Percentiles rank a stretch among this genome's conserved stretches.
phyloP scores from a whole-genome alignment of 2,888 invertebrate species.

The Drosophila mettleri region DNA sequence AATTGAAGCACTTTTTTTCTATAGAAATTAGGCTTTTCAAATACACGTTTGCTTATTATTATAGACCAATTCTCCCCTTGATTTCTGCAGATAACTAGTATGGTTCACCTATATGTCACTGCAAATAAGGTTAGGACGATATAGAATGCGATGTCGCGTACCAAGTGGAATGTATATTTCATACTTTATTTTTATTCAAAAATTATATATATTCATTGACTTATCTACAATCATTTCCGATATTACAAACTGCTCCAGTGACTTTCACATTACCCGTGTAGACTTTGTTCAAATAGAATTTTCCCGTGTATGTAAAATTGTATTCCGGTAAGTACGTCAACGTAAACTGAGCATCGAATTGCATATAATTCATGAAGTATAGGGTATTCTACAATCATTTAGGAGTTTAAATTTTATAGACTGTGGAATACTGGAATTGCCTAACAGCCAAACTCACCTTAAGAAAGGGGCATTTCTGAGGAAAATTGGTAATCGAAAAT shows the following conservation, averaged over 20 bases:
- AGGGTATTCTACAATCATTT: slow-evolving; percentile 1
- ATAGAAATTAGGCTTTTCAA: too few species aligned
- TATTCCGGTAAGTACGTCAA: background rate
- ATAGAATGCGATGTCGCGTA: too few species aligned
- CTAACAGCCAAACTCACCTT: slow-evolving; percentile 23
- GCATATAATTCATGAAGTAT: background rate
- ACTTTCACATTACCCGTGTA: background rate
- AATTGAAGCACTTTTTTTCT: too few species aligned
- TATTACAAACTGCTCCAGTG: background rate
- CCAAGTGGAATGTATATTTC: too few species aligned
- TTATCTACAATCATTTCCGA: background rate
- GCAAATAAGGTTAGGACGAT: too few species aligned
- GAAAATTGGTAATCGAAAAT: slow-evolving; percentile 34
- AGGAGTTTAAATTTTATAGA: too few species aligned
- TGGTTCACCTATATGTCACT: too few species aligned
- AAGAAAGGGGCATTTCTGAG: slow-evolving; percentile 40
- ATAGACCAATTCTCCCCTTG: too few species aligned
- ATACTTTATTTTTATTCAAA: background rate
- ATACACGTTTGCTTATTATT: too few species aligned
- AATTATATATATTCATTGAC: too few species aligned
- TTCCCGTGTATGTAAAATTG: background rate
- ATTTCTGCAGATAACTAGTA: too few species aligned
- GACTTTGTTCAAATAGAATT: background rate
- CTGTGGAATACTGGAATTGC: too few species aligned
- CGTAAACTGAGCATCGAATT: slow-evolving; percentile 5